Conservation (phyloP, 2,888 invertebrate species). For the Galerucella calmariensis region DNA sequence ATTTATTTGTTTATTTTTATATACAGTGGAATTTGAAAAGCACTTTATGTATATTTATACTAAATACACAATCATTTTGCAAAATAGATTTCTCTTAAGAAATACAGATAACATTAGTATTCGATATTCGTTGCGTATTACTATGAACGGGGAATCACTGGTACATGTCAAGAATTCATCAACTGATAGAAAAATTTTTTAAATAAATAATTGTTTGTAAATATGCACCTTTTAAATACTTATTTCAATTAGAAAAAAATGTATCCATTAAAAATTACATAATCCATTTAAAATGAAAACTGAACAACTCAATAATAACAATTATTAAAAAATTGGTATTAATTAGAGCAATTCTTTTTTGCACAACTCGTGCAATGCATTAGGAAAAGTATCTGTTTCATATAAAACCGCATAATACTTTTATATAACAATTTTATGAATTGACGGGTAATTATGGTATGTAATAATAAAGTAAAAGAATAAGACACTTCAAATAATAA, state of each 20-base stretch:
- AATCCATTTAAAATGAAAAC: slow-evolving; percentile 8
- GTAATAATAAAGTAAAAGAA: neutral
- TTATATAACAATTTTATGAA: slow-evolving; percentile 36
- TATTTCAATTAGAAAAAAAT: neutral
- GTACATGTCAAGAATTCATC: too few relatives aligned
- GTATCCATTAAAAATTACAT: slow-evolving; percentile 28
- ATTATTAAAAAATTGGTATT: slow-evolving; percentile 40
- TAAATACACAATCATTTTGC: too few relatives aligned
- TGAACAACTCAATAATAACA: slow-evolving; percentile 18
- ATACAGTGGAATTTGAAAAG: too few relatives aligned
- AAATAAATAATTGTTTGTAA: neutral
- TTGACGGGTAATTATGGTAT: slow-evolving; percentile 13
- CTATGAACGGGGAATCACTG: too few relatives aligned
- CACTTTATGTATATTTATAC: too few relatives aligned
- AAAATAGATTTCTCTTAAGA: too few relatives aligned
- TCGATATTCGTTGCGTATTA: too few relatives aligned
- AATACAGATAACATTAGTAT: too few relatives aligned
- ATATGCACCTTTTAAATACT: neutral
- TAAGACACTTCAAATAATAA: too few relatives aligned
- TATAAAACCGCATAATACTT: slow-evolving; percentile 35
- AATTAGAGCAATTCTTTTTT: slow-evolving; percentile 44
- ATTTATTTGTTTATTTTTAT: too few relatives aligned
- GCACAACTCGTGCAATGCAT: slow-evolving; percentile 29
- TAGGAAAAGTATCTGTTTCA: slow-evolving; percentile 31
- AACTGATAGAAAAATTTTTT: neutral